These are phyloP conservation scores for Vandiemenella viatica DNA, from an alignment of 2,888 invertebrate species.

Conservation along the genomic window DNA sequence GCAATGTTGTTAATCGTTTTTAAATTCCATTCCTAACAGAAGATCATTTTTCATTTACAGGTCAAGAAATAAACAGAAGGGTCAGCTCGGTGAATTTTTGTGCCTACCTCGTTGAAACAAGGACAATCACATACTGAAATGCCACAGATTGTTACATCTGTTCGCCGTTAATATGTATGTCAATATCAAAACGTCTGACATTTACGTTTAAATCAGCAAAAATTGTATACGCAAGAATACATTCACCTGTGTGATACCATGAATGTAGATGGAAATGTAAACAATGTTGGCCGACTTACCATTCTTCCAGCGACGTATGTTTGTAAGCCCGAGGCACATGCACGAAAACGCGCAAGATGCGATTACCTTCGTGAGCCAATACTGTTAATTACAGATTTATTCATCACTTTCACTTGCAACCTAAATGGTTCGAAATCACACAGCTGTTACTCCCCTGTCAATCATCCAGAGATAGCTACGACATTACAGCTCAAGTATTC, in stretches of 20 bases:
- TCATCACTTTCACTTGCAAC: slow-evolving; percentile 22
- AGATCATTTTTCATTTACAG: too few species aligned
- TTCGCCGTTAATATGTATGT: too few species aligned
- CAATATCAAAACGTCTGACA: too few species aligned
- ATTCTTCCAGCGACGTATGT: slow-evolving; percentile 20
- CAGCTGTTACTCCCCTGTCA: slow-evolving; percentile 18
- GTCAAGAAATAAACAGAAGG: too few species aligned
- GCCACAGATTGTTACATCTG: too few species aligned
- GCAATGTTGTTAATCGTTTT: too few species aligned
- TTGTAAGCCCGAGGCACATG: slow-evolving; percentile 1
- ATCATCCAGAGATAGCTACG: slow-evolving; percentile 16
- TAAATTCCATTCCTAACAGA: too few species aligned
- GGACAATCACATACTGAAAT: too few species aligned
- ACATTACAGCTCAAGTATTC: slow-evolving; percentile 20
- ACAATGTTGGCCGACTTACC: slow-evolving; percentile 18
- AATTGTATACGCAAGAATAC: slow-evolving; percentile 11
- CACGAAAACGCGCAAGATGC: slow-evolving; percentile 5
- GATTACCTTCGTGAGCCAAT: slow-evolving; percentile 1
- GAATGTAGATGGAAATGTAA: too few species aligned
- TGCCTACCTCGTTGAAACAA: too few species aligned
- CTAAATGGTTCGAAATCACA: slow-evolving; percentile 23
- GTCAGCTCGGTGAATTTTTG: too few species aligned
- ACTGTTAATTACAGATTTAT: slow-evolving; percentile 11
- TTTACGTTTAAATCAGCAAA: slow-evolving; percentile 3
- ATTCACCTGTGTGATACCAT: slow-evolving; percentile 18